Evolutionary conservation across 1,140 invertebrate species (phyloP), one percentile per base, ranked within the genome.

Genomic region (Pseudomyrmex flavicornis): DNA sequence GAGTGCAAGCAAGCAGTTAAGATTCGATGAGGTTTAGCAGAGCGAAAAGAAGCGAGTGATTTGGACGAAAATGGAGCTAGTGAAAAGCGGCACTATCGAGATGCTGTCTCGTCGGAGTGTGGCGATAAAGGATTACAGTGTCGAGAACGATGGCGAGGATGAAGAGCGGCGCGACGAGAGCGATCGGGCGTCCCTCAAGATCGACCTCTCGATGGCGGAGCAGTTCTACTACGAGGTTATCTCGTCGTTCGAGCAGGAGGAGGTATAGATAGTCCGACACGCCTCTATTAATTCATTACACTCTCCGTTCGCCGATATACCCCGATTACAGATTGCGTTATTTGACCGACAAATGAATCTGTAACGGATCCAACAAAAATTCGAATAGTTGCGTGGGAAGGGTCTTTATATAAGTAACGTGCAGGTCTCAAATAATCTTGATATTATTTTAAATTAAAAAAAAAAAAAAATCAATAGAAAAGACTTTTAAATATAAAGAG

Each of bases 201-300:
- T 93, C 86, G 91, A 94, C 89, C 91, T 94, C 13, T 94, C 93
- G 58, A 93, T 93, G 92, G 92, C 91, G 22, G 94, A 94, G 82
- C 89, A 94, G 76, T 93, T 94, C 90, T 94, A 94, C 91, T 94
- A 94, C 87, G 94, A 94, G 88, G 91, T 94, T 85, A 93, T 94
- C 75, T 94, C 93, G 74, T 93, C 92, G 65, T 94, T 93, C 82
- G 92, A 92, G 74, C 91, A 92, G 76, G 93, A 93, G 73, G 92
- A 94, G 93, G 93, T 92, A 91, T 87, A 87, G 35, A 59, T 26
- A 72, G 69, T 44, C 65, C 85, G 85, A 87, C 85, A 84, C 85
- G 69, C 74, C 85, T 84, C 77, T 87, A 88, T 84, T 84, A 84
- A 82, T 84, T 68, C 85, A 83, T 84, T 87, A 83, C 85, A 70